phyloP scores from a whole-genome alignment of 1,140 invertebrate genomes.

The Megathymus violae region DNA sequence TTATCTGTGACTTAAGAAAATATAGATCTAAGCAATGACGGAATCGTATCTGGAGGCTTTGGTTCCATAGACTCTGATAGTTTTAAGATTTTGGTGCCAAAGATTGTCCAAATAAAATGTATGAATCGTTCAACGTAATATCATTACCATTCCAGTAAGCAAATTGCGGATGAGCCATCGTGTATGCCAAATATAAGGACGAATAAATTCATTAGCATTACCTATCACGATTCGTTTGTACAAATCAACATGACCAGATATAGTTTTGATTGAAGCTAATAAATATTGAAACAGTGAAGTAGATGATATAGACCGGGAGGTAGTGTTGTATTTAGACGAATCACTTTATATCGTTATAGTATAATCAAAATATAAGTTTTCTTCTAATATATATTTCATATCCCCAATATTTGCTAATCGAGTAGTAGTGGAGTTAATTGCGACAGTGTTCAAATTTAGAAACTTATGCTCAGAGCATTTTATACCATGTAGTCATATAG shows the following conservation, averaged over 20 bases:
- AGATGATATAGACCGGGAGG: slow-evolving; percentile 21
- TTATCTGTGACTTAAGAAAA: slow-evolving; percentile 57
- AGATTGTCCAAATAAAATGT: slow-evolving; percentile 77
- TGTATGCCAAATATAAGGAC: slow-evolving; percentile 67
- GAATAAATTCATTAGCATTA: slow-evolving; percentile 30
- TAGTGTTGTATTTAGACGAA: not conserved
- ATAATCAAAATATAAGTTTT: no score
- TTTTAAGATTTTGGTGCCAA: slow-evolving; percentile 78
- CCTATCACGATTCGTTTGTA: slow-evolving; percentile 41
- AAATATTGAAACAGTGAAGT: slow-evolving; percentile 30
- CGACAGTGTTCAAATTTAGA: no score
- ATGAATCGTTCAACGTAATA: slow-evolving; percentile 59
- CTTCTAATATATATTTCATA: no score
- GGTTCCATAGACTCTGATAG: slow-evolving; percentile 69
- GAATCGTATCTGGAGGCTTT: slow-evolving; percentile 53
- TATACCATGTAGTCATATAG: no score
- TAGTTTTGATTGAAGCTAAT: slow-evolving; percentile 37
- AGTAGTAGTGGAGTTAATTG: no score
- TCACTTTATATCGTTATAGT: no score
- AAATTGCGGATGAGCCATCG: slow-evolving; percentile 62
- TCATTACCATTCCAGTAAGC: slow-evolving; percentile 71
- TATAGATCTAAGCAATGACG: slow-evolving; percentile 47
- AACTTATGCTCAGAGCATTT: no score
- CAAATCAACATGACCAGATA: slow-evolving; percentile 41
- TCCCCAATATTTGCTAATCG: no score